Base-by-base conservation (phyloP, 1,140 invertebrate genomes). In the Drosophila malerkotliana region DNA sequence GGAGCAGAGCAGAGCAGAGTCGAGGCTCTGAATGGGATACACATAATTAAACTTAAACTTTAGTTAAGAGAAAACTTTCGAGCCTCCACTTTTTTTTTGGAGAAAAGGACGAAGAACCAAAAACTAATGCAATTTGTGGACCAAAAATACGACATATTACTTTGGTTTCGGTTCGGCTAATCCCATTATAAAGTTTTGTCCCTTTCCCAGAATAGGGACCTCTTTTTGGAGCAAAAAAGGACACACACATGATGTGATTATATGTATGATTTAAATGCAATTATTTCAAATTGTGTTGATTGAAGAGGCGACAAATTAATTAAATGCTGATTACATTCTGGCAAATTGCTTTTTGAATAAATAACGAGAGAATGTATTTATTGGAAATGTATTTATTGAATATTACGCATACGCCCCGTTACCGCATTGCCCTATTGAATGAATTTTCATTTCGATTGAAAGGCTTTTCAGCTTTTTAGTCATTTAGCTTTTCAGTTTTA, bases 1-100 rank as follows among this genome's bases (percentile, higher is more conserved):
- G 34, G 34, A 32, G 26, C 34, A 8, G 30, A 32, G 26, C 26
- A 28, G 26, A 28, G 6, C 26, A 28, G 26, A 10, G 32, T 9
- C 32, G 18, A 30, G 12, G 41, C 55, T 5, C 56, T 18, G 45
- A 44, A 41, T 39, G 24, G 63, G 63, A 67, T 67, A 67, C 63
- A 67, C 60, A 67, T 67, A 67, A 67, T 67, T 64, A 67, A 67
- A 53, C 63, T 45, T 67, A 30, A 67, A 67, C 34, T 67, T 66
- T 64, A 30, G 28, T 28, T 44, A 34, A 47, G 45, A 26, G 12
- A 14, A 64, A 67, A 67, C n/a, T 67, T 67, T 67, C 18, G 5
- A 12, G 59, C 32, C 10, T 21, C 21, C 1, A 18, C 21, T 21
- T 21, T 3, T 1, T 44, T 14, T 12, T 6, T 24, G 9, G 21